These are phyloP conservation scores for Callipepla californica DNA, from an alignment of 2,113 vertebrate species.

Conservation along the genomic window DNA sequence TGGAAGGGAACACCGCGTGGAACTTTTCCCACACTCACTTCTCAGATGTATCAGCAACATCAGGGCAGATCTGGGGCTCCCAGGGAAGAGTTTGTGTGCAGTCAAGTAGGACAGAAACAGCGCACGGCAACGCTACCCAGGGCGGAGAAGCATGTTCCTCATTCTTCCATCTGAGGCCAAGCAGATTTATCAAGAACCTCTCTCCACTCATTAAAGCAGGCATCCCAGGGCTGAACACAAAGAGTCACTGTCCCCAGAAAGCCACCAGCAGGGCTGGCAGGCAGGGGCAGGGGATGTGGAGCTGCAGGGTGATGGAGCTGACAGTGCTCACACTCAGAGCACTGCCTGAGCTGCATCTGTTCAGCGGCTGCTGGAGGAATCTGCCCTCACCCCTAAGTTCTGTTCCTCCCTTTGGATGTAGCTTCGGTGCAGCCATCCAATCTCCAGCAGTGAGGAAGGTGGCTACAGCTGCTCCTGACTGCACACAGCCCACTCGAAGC, in stretches of 20 bases:
- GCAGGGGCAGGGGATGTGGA: background rate
- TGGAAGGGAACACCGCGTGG: background rate
- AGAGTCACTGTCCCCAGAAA: background rate
- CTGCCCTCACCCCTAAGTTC: background rate
- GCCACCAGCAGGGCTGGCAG: background rate
- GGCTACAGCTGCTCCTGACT: background rate
- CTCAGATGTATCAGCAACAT: background rate
- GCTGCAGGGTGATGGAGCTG: background rate
- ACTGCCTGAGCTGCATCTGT: background rate
- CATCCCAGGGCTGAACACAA: accelerated
- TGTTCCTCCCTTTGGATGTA: background rate
- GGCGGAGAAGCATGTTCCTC: background rate
- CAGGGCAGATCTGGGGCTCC: background rate
- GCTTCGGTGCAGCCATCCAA: background rate
- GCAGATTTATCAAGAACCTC: background rate
- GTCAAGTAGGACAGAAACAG: background rate
- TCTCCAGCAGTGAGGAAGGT: background rate
- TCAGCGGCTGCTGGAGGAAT: background rate
- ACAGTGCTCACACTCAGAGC: background rate
- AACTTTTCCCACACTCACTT: background rate
- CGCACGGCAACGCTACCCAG: background rate
- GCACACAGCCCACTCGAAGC: background rate
- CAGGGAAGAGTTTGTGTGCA: background rate
- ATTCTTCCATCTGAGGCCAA: background rate
- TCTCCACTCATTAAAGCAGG: background rate